Evolutionary conservation across 2,113 vertebrate genomes (phyloP), one percentile per base, ranked within the genome.

Genomic region (Cephalopterus ornatus): DNA sequence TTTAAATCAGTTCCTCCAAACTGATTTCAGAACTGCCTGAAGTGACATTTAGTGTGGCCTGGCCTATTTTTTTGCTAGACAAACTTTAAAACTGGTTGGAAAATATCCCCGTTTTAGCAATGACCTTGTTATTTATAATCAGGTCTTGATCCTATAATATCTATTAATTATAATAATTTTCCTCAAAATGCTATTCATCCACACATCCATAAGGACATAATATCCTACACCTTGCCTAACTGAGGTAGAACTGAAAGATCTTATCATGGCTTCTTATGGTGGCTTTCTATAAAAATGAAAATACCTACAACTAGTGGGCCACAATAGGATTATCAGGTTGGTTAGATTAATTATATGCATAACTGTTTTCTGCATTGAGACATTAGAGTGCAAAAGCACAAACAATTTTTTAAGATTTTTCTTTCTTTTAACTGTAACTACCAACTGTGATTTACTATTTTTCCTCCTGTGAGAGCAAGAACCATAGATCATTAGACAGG

Each of bases 41-140:
- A 91, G 82, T 0, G 1, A 23, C 11, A 20, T 59, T 87, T 79
- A 82, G 23, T 39, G n/a, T 89, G 77, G 27, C 70, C 70, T 84
- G 76, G 76, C 91, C 93, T 91, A 76, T 56, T 91, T 95, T 95
- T 92, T 93, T 87, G 41, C 41, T 74, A 78, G 70, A 72, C 15
- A 49, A 72, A 49, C 63, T 92, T 93, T 52, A 91, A 88, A 88
- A 61, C 15, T 71, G 30, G 16, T 85, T 65, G 50, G 62, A 75
- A 87, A 85, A 12, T 42, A 76, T 79, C 33, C 75, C 26, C 26
- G 37, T 81, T 87, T 89, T 91, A 93, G 83, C 63, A 87, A 53
- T 76, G 86, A 82, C 62, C 86, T 87, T 80, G 33, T 79, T 96
- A 82, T 87, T 93, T 86, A 73, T 72, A 94, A 75, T 50, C 33